Conservation (phyloP, 2,797 vertebrate genomes). For the Alcedo atthis region DNA sequence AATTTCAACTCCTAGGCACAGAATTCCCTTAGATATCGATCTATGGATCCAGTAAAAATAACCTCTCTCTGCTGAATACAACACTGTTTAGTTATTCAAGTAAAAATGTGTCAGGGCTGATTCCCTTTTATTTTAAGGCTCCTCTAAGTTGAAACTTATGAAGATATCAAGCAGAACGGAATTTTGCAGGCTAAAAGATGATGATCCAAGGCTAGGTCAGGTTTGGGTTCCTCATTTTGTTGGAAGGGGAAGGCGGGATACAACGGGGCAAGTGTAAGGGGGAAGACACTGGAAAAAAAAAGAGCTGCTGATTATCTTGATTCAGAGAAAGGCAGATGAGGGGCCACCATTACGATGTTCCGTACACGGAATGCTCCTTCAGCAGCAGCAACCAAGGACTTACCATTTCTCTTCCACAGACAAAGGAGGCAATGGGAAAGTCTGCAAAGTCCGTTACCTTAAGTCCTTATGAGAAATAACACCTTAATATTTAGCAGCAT, state of each 20-base stretch:
- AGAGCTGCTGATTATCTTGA: background rate
- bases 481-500: background rate
- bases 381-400: background rate
- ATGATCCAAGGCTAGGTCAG: background rate
- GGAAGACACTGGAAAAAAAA: background rate
- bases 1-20: background rate
- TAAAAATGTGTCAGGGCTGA: background rate
- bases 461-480: background rate
- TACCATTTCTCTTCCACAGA: background rate
- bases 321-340: background rate
- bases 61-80: conserved; percentile 1
- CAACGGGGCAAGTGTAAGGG: background rate
- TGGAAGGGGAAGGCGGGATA: background rate
- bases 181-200: background rate
- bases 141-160: background rate
- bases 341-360: rapidly evolving
- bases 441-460: background rate
- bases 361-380: background rate
- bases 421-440: background rate
- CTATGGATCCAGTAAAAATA: conserved; percentile 43
- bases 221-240: background rate
- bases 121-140: conserved; percentile 20
- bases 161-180: background rate
- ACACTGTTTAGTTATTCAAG: background rate
- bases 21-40: conserved; percentile 25